Evolutionary conservation across 2,888 invertebrate species (phyloP).

Genomic region (Callyntrura sp.): DNA sequence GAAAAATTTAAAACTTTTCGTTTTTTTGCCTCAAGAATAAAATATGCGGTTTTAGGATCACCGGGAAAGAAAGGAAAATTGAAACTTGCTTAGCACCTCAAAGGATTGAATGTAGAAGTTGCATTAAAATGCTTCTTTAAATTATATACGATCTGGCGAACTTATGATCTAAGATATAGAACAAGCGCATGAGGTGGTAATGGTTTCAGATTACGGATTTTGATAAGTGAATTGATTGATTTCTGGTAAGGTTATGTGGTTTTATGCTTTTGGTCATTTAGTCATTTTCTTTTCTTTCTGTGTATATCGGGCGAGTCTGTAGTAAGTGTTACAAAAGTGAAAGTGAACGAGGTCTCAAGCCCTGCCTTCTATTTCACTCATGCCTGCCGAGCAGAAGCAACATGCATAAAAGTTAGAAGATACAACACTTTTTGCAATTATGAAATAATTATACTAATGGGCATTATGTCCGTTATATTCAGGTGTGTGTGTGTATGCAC

Average conservation of each 20-base stretch:
- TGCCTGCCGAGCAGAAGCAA: too few species aligned
- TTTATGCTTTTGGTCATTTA: background rate
- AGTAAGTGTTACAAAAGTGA: slow-evolving; percentile 32
- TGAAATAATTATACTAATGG: too few species aligned
- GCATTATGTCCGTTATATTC: too few species aligned
- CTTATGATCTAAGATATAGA: background rate
- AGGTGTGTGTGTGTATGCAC: too few species aligned
- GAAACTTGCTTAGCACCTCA: too few species aligned
- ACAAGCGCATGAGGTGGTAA: background rate
- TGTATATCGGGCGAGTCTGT: background rate
- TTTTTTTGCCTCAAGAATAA: background rate
- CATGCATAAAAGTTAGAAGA: too few species aligned
- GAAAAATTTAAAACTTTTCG: background rate
- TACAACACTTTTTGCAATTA: too few species aligned
- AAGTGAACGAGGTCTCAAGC: background rate
- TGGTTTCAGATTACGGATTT: background rate
- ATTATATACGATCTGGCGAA: too few species aligned
- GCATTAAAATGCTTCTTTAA: too few species aligned
- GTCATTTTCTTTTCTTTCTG: background rate
- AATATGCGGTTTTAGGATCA: slow-evolving; percentile 34
- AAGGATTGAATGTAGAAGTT: too few species aligned
- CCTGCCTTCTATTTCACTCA: too few species aligned
- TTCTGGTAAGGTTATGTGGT: background rate
- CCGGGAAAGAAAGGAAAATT: slow-evolving; percentile 61
- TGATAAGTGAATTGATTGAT: background rate